phyloP scores from a whole-genome alignment of 1,140 invertebrate species.

The Ectropis grisescens region DNA sequence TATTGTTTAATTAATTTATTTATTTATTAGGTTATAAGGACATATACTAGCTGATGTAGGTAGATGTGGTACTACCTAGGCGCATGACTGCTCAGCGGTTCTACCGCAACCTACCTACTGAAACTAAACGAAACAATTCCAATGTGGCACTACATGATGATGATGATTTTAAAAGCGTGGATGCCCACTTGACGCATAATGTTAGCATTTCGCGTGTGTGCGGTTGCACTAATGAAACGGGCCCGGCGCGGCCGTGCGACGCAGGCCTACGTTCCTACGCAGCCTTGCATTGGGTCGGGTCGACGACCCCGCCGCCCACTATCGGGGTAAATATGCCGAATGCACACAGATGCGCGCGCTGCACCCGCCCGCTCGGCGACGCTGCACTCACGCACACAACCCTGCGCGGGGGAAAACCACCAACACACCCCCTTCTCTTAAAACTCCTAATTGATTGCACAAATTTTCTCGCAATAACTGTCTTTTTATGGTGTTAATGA shows the following conservation, averaged over 20 bases:
- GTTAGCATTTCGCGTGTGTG: conserved; percentile 59
- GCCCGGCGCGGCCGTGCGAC: conserved; percentile 41
- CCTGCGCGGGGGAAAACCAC: too few species aligned
- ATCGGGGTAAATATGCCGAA: conserved; percentile 69
- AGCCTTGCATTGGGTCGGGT: conserved; percentile 66
- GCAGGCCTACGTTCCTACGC: conserved; percentile 55
- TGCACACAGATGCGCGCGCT: conserved; percentile 69
- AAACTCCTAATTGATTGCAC: conserved; percentile 69
- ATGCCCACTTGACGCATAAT: conserved; percentile 59
- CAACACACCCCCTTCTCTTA: conserved; percentile 54
- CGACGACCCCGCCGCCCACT: conserved; percentile 65
- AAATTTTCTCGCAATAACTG: conserved; percentile 69
- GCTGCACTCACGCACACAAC: conserved; percentile 63
- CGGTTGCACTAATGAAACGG: conserved; percentile 57
- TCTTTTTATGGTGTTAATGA: conserved; percentile 68
- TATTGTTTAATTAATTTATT: too few species aligned
- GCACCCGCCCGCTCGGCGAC: conserved; percentile 28
- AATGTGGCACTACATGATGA: too few species aligned
- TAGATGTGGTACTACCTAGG: too few species aligned
- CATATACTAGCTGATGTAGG: too few species aligned
- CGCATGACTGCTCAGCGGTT: too few species aligned
- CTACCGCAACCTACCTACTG: too few species aligned
- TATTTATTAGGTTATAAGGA: too few species aligned
- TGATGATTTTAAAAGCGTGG: conserved; percentile 60
- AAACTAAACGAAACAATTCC: too few species aligned